Evolutionary conservation across 2,888 invertebrate species (phyloP), one percentile per base, ranked within the genome.

Genomic region (Drosophila recens): DNA sequence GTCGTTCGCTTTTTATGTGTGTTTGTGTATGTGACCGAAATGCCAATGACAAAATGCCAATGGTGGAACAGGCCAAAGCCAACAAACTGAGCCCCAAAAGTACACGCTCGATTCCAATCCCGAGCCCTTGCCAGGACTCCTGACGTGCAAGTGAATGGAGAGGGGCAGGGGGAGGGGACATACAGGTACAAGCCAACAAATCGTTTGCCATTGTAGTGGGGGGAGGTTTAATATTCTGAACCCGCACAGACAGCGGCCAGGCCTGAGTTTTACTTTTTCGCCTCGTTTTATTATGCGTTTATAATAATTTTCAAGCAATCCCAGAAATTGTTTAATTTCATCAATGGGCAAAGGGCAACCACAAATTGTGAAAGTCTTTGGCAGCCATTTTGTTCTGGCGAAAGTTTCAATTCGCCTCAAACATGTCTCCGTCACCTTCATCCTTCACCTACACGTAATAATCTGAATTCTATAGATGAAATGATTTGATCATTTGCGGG

Each of bases 1-100:
- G 84, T 79, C 70, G 75, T 51, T 72, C 59, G 79, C 72, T 80
- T 79, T 90, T 86, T 90, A 90, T 86, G 85, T 90, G 89, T 89
- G 86, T 86, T 89, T 89, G 86, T 90, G 91, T 91, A 92, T 92
- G 91, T 91, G 91, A 91, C 92, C 82, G 86, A 92, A 91, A 92
- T 91, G 86, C 89, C 87, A 91, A 92, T 92, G 89, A 83, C 82
- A 86, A 90, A 82, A 80, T 78, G 80, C 80, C 90, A 89, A 91
- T 88, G 79, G 79, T 76, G 73, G 81, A 53, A 46, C 52, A 56
- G 61, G 40, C 53, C 57, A 71, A 53, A 68, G 45, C 49, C 73
- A 56, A 52, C 57, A 58, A 40, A 51, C 65, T 61, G 56, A 59
- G 58, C 63, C 65, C 53, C 53, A 48, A 61, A 34, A 54, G 27